These are phyloP conservation scores for Varecia variegata DNA, from an alignment of 2,797 vertebrate genomes.

Conservation along the genomic window DNA sequence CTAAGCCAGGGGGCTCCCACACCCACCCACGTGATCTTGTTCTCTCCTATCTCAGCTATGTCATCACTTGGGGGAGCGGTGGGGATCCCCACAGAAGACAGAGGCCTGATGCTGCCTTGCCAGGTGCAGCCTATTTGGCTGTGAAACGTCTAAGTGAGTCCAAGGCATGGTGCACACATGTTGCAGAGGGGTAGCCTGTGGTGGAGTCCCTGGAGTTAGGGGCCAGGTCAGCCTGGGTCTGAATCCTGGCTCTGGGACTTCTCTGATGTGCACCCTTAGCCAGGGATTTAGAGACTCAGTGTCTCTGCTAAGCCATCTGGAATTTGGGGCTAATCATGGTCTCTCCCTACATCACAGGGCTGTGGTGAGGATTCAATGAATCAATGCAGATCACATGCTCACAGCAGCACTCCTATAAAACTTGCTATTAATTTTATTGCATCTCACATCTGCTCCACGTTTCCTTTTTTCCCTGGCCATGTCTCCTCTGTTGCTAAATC, in stretches of 20 bases:
- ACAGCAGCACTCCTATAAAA: neutral
- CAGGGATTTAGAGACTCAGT: neutral
- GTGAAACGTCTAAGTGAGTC: neutral
- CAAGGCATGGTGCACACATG: neutral
- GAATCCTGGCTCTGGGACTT: neutral
- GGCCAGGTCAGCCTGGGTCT: neutral
- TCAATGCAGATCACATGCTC: neutral
- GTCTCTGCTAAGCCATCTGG: neutral
- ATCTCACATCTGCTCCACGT: fast-evolving
- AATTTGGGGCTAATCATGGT: neutral
- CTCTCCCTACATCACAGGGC: neutral
- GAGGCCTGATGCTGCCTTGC: neutral
- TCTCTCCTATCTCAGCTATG: neutral
- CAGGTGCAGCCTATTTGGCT: neutral
- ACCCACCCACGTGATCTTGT: neutral
- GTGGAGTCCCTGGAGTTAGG: neutral
- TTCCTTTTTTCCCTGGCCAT: neutral
- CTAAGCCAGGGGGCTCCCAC: neutral
- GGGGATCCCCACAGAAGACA: neutral
- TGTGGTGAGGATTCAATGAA: neutral
- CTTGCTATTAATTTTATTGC: neutral
- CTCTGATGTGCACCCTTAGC: neutral
- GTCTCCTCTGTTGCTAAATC: neutral
- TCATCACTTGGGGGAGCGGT: neutral
- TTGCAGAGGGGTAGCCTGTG: neutral